Evolutionary conservation across 2,888 invertebrate genomes (phyloP), one percentile per base, ranked within the genome.

Genomic region (Caenorhabditis sinica): DNA sequence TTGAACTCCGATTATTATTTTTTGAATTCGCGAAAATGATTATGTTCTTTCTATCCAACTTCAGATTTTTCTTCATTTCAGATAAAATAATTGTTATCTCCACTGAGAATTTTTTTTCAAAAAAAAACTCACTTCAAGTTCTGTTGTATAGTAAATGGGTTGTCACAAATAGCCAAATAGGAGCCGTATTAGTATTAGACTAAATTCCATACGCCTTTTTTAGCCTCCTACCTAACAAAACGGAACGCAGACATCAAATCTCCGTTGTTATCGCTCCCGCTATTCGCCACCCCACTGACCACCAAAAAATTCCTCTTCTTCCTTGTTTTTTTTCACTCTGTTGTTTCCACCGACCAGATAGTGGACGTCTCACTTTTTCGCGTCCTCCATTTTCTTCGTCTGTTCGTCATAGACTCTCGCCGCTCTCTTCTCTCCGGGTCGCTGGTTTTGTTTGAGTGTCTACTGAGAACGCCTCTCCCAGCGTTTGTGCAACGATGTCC

Each of bases 401-500:
- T 15, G 51, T 40, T 51, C 40, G 30, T 66, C 72, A 66, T 40
- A 9, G 20, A 49, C 20, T 58, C 30, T 25, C 30, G 33, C 20
- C 71, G 30, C 63, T 3, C n/a, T 20, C 20, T 36, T 65, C 25
- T 5, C 5, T n/a, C 28, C 25, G 9, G 23, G 69, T 36, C n/a
- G 28, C n/a, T 20, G 23, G 69, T 60, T 36, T 80, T 51, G 72
- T 71, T 65, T 23, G 49, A 25, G 28, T 72, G 80, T 80, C 65
- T 80, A 80, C 66, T 23, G n/a, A 49, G 80, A 80, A 80, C 72
- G 23, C 53, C 33, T 36, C 1, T 17, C 40, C 8, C 9, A 36
- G 20, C 13, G 40, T 36, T 36, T 36, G 82, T 82, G 90, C 90
- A 91, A 89, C 90, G 90, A 91, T 94, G 94, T 94, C 94, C 94